These are phyloP conservation scores for Steromphala cineraria DNA, from an alignment of 2,888 invertebrate genomes.

Conservation along the genomic window DNA sequence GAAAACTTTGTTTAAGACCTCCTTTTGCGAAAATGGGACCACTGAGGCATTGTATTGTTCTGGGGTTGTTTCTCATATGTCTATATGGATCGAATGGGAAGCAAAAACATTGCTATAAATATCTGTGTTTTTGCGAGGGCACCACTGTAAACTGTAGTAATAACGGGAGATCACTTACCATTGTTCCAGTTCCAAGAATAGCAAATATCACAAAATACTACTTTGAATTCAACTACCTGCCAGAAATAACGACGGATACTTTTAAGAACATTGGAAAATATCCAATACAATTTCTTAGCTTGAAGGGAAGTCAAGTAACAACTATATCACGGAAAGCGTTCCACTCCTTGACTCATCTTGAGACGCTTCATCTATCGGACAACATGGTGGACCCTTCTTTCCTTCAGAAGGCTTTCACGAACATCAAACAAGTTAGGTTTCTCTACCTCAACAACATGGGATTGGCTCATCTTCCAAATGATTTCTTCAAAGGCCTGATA, in stretches of 20 bases:
- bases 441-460: not conserved
- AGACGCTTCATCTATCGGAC: not conserved
- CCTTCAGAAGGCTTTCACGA: not conserved
- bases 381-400: not conserved
- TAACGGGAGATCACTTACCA: not conserved
- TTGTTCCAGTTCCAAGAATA: not conserved
- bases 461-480: not conserved
- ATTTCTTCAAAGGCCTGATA: not conserved
- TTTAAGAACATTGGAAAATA: not conserved
- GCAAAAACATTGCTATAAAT: not conserved
- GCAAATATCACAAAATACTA: not conserved
- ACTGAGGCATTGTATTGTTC: not conserved
- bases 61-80: not conserved
- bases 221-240: not conserved
- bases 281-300: not conserved
- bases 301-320: not conserved
- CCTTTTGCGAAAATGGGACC: not conserved
- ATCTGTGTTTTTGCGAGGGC: not conserved
- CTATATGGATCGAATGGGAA: not conserved
- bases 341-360: not conserved
- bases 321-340: not conserved
- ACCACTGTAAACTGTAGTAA: not conserved
- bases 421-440: not conserved
- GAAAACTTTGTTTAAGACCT: too few species aligned
- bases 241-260: not conserved